These are phyloP conservation scores for Pseudococcus longispinus DNA, from an alignment of 2,888 invertebrate genomes.

Conservation along the genomic window DNA sequence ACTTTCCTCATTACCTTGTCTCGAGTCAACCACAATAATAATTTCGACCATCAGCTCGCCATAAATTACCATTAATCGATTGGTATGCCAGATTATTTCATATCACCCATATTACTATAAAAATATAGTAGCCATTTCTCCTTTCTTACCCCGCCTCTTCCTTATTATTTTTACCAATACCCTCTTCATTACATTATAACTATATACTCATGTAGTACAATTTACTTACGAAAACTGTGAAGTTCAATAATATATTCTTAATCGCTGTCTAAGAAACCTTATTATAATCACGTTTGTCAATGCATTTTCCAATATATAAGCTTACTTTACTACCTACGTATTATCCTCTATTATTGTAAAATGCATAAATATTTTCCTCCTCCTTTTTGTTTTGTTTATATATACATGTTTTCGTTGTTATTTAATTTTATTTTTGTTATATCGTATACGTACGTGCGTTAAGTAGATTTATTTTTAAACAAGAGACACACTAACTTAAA, in stretches of 20 bases:
- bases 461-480: neutral
- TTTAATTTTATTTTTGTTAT: constrained; percentile 30
- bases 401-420: constrained; percentile 34
- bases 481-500: neutral
- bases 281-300: neutral
- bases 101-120: neutral
- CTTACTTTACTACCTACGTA: neutral
- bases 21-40: neutral
- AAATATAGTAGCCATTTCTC: neutral
- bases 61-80: neutral
- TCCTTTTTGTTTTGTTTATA: constrained; percentile 57
- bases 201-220: neutral
- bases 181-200: neutral
- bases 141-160: neutral
- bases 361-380: neutral
- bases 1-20: neutral
- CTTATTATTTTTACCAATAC: neutral
- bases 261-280: neutral
- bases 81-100: neutral
- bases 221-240: neutral
- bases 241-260: constrained; percentile 3
- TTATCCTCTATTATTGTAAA: neutral
- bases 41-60: neutral
- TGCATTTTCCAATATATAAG: neutral
- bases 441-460: neutral